phyloP scores from a whole-genome alignment of 2,888 invertebrate genomes.

The Eupithecia centaureata region DNA sequence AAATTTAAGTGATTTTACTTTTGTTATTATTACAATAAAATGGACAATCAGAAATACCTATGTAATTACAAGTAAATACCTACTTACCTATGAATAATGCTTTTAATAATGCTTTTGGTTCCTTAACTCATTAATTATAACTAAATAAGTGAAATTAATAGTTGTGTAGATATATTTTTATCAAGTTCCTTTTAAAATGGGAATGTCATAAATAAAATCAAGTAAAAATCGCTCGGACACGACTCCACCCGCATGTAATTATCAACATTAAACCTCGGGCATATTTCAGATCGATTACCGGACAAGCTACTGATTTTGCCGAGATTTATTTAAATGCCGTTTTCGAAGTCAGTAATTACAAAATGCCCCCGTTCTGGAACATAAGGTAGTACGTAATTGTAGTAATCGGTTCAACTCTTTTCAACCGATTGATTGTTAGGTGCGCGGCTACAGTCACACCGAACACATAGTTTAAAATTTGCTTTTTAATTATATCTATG shows the following conservation, averaged over 20 bases:
- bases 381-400: slow-evolving; percentile 59
- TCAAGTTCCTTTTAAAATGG: no score
- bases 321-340: slow-evolving; percentile 35
- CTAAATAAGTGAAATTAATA: no score
- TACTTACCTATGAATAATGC: no score
- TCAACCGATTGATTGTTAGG: slow-evolving; percentile 67
- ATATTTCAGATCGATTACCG: slow-evolving; percentile 25
- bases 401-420: slow-evolving; percentile 51
- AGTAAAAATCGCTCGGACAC: not conserved
- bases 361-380: slow-evolving; percentile 26
- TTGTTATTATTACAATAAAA: no score
- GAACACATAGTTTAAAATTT: not conserved
- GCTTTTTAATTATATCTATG: no score
- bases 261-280: slow-evolving; percentile 24
- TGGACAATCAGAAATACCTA: no score
- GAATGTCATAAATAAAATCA: not conserved
- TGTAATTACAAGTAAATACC: no score
- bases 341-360: slow-evolving; percentile 32
- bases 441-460: slow-evolving; percentile 22
- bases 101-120: no score
- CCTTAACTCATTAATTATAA: no score
- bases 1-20: no score
- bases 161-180: no score
- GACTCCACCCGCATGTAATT: slow-evolving; percentile 26
- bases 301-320: slow-evolving; percentile 31